These are phyloP conservation scores for Zaprionus davidi DNA, from an alignment of 1,140 invertebrate species.

Conservation along the genomic window DNA sequence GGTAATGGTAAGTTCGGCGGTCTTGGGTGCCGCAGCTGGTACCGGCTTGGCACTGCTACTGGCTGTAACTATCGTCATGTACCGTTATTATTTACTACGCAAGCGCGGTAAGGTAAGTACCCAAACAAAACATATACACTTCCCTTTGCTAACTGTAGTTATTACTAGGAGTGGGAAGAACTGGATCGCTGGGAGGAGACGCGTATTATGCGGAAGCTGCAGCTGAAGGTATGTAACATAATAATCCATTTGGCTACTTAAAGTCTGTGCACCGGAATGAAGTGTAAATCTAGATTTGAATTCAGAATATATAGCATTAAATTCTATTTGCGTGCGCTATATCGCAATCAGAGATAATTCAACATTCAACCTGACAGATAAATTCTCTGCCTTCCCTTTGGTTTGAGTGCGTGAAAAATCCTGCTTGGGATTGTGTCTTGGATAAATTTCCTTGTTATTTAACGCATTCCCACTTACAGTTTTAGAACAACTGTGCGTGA, in stretches of 20 bases:
- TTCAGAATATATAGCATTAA: too few species aligned
- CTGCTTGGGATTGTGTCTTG: constrained; percentile 10
- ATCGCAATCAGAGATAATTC: too few species aligned
- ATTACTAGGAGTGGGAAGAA: constrained; percentile 85
- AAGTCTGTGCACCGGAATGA: neutral
- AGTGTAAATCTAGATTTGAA: neutral
- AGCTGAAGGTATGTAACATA: constrained; percentile 72
- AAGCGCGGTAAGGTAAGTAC: constrained; percentile 80
- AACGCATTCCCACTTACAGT: neutral
- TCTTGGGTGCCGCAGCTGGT: constrained; percentile 88
- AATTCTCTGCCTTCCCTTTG: too few species aligned
- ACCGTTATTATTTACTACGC: constrained; percentile 87
- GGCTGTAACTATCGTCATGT: constrained; percentile 88
- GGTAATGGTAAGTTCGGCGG: constrained; percentile 87
- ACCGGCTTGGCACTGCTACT: constrained; percentile 87
- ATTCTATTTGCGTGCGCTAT: too few species aligned
- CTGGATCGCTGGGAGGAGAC: constrained; percentile 85
- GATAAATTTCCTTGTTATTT: constrained; percentile 17
- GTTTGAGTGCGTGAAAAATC: neutral
- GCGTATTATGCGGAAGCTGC: constrained; percentile 78
- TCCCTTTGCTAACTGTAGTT: neutral
- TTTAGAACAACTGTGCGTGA: neutral
- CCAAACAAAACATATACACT: neutral
- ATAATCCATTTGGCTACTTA: neutral
- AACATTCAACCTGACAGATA: too few species aligned